Percentiles rank a stretch among this genome's conserved stretches.
Conservation (phyloP, 2,797 vertebrate genomes). For the Danionella dracula region DNA sequence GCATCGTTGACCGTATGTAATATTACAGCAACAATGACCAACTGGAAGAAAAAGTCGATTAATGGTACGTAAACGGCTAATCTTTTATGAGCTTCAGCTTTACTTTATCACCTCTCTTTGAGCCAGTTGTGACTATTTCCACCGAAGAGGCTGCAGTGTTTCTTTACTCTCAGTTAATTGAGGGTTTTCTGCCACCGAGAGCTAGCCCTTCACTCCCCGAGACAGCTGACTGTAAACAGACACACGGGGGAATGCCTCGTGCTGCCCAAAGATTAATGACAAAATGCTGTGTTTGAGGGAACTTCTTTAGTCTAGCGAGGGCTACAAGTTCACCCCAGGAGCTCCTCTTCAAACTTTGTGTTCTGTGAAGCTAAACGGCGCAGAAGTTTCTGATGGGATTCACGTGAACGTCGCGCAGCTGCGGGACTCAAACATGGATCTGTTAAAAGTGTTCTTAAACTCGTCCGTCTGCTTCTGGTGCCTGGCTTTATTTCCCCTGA, state of each 20-base stretch:
- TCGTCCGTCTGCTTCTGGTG: slow-evolving; percentile 48
- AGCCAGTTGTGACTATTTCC: neutral
- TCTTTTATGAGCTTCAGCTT: neutral
- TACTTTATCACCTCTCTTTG: neutral
- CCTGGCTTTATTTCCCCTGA: slow-evolving; percentile 39
- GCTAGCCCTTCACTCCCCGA: slow-evolving; percentile 7
- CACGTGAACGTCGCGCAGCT: neutral
- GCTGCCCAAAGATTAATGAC: slow-evolving; percentile 7
- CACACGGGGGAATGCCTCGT: neutral
- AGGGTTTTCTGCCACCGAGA: slow-evolving; percentile 10
- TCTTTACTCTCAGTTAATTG: slow-evolving; percentile 30
- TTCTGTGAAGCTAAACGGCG: neutral
- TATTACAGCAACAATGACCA: too few relatives aligned
- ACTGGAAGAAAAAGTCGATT: too few relatives aligned
- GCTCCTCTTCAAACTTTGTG: neutral
- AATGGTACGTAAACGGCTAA: neutral
- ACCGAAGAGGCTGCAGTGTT: neutral
- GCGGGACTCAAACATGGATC: slow-evolving; percentile 34
- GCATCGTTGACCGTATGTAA: too few relatives aligned
- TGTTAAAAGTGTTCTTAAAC: slow-evolving; percentile 11
- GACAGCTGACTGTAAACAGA: slow-evolving; percentile 18
- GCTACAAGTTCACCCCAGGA: neutral
- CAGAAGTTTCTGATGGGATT: slow-evolving; percentile 47
- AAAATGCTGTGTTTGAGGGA: slow-evolving; percentile 5
- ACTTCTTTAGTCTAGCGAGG: neutral